Conservation (phyloP, 2,113 vertebrate species). For the Anhinga rufa region DNA sequence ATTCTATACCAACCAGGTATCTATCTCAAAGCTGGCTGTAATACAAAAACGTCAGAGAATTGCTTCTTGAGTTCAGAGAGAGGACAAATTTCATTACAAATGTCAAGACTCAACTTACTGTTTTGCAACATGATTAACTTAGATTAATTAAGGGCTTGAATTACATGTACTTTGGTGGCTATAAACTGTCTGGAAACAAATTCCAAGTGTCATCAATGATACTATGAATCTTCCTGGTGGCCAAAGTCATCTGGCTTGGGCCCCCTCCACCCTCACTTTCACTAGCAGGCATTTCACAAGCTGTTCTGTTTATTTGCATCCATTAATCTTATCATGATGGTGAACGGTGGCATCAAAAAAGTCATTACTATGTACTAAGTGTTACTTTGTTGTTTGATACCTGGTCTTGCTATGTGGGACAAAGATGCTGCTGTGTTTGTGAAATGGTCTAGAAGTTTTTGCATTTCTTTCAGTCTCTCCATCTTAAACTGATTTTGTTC, state of each 20-base stretch:
- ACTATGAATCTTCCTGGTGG: not conserved
- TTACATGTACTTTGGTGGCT: not conserved
- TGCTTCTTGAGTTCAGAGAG: not conserved
- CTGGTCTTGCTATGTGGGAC: not conserved
- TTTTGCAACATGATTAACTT: constrained; percentile 12
- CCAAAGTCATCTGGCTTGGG: not conserved
- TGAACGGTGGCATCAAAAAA: not conserved
- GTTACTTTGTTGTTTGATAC: not conserved
- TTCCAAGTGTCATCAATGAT: not conserved
- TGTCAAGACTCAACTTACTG: not conserved
- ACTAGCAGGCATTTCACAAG: not conserved
- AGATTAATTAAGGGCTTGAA: not conserved
- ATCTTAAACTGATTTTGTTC: not conserved
- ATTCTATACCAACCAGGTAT: not conserved
- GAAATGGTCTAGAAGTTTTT: not conserved
- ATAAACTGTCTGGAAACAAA: not conserved
- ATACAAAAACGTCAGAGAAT: not conserved
- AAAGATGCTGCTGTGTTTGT: not conserved
- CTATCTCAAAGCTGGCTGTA: not conserved
- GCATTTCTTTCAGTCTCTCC: not conserved
- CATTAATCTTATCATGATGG: not conserved
- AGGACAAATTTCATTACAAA: not conserved
- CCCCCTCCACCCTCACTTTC: not conserved
- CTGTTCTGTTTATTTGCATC: not conserved
- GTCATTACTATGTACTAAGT: not conserved